Percentiles rank a stretch among this genome's conserved stretches.
Evolutionary conservation across 1,140 invertebrate species (phyloP).

Genomic region (Varroa destructor): DNA sequence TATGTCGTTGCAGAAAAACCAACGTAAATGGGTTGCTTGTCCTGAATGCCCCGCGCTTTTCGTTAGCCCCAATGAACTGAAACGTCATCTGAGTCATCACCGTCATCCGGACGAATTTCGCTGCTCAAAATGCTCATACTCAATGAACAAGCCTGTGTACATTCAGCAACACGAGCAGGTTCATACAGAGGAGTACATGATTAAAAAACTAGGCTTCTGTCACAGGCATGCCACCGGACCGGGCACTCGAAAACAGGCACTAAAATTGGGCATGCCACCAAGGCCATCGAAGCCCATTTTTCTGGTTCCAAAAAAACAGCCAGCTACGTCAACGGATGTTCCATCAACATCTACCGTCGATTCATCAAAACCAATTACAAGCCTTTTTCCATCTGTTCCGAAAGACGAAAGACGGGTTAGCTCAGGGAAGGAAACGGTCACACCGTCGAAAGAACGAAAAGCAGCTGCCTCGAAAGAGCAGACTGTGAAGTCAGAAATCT

Average conservation of each 20-base stretch:
- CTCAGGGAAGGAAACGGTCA: neutral
- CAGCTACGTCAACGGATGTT: neutral
- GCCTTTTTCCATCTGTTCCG: neutral
- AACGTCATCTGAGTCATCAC: neutral
- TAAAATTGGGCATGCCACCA: constrained; percentile 7
- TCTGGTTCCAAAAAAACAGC: neutral
- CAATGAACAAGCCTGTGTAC: constrained; percentile 30
- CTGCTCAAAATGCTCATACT: constrained; percentile 32
- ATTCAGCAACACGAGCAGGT: constrained; percentile 58
- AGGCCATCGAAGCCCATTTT: no score
- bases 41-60: constrained; percentile 34
- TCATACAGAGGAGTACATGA: constrained; percentile 58
- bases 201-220: constrained; percentile 46
- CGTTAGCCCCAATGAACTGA: constrained; percentile 23
- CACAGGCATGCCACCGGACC: neutral
- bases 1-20: constrained; percentile 32
- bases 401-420: neutral
- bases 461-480: neutral
- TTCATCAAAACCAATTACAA: constrained; percentile 17
- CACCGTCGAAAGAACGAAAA: neutral
- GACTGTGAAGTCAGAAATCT: constrained; percentile 27
- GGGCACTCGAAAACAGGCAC: constrained; percentile 28
- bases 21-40: constrained; percentile 31
- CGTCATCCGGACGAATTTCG: constrained; percentile 17
- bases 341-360: neutral